Percentiles rank a stretch among this genome's conserved stretches.
Evolutionary conservation across 2,113 vertebrate species (phyloP).

Genomic region (Zosterops hypoxanthus): DNA sequence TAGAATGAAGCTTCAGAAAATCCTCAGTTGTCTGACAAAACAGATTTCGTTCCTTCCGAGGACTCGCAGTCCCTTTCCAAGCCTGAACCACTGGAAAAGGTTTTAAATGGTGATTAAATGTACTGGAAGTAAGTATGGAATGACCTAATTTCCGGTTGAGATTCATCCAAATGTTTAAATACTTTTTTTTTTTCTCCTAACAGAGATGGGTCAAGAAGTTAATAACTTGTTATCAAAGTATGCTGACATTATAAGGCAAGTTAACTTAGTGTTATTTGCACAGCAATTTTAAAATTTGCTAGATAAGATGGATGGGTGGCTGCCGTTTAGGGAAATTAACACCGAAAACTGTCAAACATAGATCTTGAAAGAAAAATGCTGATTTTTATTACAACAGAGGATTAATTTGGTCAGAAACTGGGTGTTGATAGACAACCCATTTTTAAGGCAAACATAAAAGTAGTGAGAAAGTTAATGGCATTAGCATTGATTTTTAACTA

Average conservation of each 20-base stretch:
- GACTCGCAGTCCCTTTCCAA: conserved; percentile 11
- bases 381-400: neutral
- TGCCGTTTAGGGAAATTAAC: neutral
- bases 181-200: conserved; percentile 4
- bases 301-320: neutral
- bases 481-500: conserved; percentile 46
- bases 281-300: neutral
- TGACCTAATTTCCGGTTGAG: neutral
- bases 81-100: conserved; percentile 63
- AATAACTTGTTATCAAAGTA: conserved; percentile 70
- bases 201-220: conserved; percentile 76
- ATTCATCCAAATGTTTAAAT: neutral
- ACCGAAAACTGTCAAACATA: neutral
- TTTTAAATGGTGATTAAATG: conserved; percentile 69
- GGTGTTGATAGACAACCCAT: neutral
- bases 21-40: conserved; percentile 48
- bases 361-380: neutral
- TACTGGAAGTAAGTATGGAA: neutral
- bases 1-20: conserved; percentile 68
- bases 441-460: neutral
- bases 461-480: neutral
- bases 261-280: neutral
- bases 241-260: conserved; percentile 76
- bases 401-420: neutral
- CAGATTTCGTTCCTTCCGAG: conserved; percentile 46